Percentiles rank a stretch among this genome's conserved stretches.
Evolutionary conservation across 2,888 invertebrate species (phyloP).

Genomic region (Hyalella azteca): DNA sequence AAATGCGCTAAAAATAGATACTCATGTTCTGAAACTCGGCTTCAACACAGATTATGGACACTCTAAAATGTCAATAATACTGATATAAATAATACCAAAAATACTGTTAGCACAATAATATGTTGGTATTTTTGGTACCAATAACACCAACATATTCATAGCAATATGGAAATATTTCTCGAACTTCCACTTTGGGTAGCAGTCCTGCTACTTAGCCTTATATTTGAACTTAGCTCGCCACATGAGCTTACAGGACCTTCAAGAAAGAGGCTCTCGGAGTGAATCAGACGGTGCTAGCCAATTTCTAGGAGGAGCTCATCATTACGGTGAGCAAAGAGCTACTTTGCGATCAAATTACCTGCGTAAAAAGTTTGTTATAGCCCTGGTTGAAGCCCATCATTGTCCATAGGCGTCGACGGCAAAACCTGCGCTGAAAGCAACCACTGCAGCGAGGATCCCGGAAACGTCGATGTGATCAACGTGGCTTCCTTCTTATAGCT

Average conservation of each 20-base stretch:
- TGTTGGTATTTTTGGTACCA: no score
- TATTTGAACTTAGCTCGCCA: background rate
- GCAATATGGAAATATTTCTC: no score
- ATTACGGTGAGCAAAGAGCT: constrained; percentile 27
- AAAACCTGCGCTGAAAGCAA: constrained; percentile 32
- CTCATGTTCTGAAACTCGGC: no score
- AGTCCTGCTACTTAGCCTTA: background rate
- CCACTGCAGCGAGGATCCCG: background rate
- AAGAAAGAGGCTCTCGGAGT: background rate
- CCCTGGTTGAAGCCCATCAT: constrained; percentile 59
- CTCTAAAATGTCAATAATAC: no score
- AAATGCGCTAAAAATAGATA: no score
- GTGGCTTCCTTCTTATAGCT: no score
- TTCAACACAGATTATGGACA: no score
- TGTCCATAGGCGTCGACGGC: constrained; percentile 35
- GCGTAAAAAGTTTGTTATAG: constrained; percentile 59
- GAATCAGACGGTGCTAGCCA: background rate
- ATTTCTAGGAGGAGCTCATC: background rate
- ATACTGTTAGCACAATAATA: no score
- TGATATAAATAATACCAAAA: no score
- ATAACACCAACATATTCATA: no score
- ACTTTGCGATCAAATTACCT: constrained; percentile 46
- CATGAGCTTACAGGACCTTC: background rate
- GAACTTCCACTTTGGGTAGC: no score
- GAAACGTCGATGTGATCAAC: no score